Percentiles rank a stretch among this genome's conserved stretches.
Conservation (phyloP, 2,113 vertebrate species). For the Corythaeola cristata region DNA sequence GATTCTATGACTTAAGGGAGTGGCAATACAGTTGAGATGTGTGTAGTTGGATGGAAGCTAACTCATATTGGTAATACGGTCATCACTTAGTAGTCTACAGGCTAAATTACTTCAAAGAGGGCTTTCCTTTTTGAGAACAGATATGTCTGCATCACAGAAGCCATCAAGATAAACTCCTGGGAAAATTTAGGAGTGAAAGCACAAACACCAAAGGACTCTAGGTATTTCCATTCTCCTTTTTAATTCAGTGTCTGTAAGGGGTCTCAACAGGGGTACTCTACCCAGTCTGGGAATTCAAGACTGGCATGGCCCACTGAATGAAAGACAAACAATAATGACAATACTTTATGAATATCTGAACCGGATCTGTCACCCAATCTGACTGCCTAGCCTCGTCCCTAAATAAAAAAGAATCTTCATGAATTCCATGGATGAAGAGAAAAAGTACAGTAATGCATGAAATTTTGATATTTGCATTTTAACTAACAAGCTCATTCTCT, state of each 20-base stretch:
- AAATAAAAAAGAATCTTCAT: background rate
- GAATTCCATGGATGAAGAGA: background rate
- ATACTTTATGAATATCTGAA: background rate
- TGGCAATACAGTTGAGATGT: background rate
- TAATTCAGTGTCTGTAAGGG: background rate
- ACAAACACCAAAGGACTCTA: background rate
- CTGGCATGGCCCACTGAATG: background rate
- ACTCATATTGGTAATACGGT: fast-evolving
- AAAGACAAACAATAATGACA: background rate
- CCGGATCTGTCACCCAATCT: background rate
- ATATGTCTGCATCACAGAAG: background rate
- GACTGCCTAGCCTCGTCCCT: background rate
- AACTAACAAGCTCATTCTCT: background rate
- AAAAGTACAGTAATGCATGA: background rate
- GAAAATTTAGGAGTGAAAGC: background rate
- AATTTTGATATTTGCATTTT: background rate
- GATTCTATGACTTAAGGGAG: background rate
- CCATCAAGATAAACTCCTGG: background rate
- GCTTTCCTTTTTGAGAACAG: background rate
- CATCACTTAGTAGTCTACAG: background rate
- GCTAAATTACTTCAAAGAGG: background rate
- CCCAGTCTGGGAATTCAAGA: background rate
- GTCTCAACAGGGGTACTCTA: background rate
- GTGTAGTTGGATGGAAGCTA: background rate
- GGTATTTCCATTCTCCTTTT: background rate